phyloP scores from a whole-genome alignment of 2,888 invertebrate genomes.

The Tipula unca region DNA sequence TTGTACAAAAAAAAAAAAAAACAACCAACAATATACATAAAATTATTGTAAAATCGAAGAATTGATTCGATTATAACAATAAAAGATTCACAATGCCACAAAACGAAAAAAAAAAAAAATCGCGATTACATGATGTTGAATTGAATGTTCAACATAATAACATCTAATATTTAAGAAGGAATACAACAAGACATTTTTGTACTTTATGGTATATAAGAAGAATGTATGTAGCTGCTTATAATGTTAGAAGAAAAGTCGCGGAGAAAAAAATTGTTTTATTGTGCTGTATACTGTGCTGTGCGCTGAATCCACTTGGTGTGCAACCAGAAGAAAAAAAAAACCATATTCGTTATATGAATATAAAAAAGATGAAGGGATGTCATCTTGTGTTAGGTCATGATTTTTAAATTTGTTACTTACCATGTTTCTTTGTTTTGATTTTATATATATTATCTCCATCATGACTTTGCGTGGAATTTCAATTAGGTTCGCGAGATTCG shows the following conservation, averaged over 20 bases:
- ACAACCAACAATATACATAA: background rate
- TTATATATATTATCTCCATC: background rate
- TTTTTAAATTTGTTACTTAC: background rate
- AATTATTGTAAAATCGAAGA: conserved; percentile 8
- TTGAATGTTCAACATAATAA: conserved; percentile 14
- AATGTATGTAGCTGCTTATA: background rate
- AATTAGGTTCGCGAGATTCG: background rate
- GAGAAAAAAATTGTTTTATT: background rate
- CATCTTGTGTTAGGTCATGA: conserved; percentile 8
- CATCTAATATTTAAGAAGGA: conserved; percentile 2
- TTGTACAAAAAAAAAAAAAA: background rate
- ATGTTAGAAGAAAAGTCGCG: background rate
- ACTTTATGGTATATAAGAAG: background rate
- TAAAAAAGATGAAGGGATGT: background rate
- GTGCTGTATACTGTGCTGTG: too few relatives aligned
- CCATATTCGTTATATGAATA: background rate
- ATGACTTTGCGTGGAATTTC: background rate
- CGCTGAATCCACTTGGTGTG: background rate
- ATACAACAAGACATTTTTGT: background rate
- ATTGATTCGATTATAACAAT: conserved; percentile 8
- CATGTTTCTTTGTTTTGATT: conserved; percentile 4
- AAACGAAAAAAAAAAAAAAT: background rate
- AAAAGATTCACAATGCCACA: conserved; percentile 14
- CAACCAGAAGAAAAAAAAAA: background rate
- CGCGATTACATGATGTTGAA: background rate